Evolutionary conservation across 2,888 invertebrate genomes (phyloP).

Genomic region (Branchellion lobata): DNA sequence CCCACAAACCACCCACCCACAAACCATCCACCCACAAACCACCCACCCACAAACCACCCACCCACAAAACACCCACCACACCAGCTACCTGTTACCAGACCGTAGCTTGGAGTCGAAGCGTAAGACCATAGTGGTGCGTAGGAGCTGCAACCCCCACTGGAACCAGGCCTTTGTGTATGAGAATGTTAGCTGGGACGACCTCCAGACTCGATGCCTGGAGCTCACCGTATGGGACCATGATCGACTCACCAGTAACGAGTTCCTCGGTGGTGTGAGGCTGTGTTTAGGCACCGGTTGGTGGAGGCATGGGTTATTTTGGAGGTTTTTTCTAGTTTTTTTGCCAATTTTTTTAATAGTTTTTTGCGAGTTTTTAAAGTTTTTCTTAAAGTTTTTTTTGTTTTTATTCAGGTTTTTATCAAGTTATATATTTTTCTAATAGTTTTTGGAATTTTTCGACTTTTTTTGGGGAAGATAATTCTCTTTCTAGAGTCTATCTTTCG

Average conservation of each 20-base stretch:
- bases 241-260: constrained; percentile 84
- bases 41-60: background rate
- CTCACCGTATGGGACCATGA: constrained; percentile 95
- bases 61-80: background rate
- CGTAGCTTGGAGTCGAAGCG: constrained; percentile 86
- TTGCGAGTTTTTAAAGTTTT: background rate
- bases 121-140: constrained; percentile 82
- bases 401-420: no score
- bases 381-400: no score
- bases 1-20: no score
- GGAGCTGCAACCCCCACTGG: constrained; percentile 83
- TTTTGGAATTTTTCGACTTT: no score
- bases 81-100: constrained; percentile 86
- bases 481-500: no score
- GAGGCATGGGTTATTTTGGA: background rate
- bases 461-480: no score
- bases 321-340: background rate
- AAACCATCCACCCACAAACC: no score
- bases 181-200: constrained; percentile 77
- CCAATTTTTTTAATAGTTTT: background rate
- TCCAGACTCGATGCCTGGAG: constrained; percentile 81
- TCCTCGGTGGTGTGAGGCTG: constrained; percentile 86
- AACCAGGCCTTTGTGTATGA: constrained; percentile 85
- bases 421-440: no score
- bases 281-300: constrained; percentile 66